phyloP scores from a whole-genome alignment of 2,888 invertebrate genomes.

The Vandiemenella viatica region DNA sequence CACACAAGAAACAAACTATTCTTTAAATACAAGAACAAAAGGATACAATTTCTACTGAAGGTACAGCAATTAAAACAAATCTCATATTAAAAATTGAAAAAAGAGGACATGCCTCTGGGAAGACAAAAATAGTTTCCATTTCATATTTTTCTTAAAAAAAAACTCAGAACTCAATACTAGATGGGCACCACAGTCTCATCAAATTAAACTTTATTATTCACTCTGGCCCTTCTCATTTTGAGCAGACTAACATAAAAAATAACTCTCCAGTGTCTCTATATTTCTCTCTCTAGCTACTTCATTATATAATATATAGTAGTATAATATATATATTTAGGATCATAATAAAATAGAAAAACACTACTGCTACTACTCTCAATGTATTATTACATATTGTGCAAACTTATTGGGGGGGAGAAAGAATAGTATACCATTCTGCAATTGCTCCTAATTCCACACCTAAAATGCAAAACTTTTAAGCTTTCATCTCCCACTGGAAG shows the following conservation, averaged over 20 bases:
- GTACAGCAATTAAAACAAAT: constrained; percentile 5
- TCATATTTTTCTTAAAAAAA: constrained; percentile 1
- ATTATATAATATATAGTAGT: constrained; percentile 21
- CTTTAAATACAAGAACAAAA: background rate
- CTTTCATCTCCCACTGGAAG: background rate
- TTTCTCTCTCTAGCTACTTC: constrained; percentile 20
- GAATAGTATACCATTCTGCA: constrained; percentile 19
- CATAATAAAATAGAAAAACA: constrained; percentile 24
- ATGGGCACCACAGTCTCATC: constrained; percentile 14
- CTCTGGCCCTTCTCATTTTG: constrained; percentile 16
- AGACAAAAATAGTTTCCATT: constrained; percentile 14
- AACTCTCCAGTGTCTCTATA: constrained; percentile 19
- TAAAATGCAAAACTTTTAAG: constrained; percentile 17
- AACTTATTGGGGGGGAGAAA: constrained; percentile 18
- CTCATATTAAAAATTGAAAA: constrained; percentile 5
- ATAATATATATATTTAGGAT: constrained; percentile 22
- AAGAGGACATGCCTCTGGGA: constrained; percentile 12
- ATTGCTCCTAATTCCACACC: constrained; percentile 15
- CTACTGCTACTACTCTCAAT: constrained; percentile 18
- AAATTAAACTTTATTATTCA: constrained; percentile 10
- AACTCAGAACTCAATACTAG: constrained; percentile 13
- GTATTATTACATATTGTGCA: constrained; percentile 18
- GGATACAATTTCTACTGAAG: too few species aligned
- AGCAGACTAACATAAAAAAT: constrained; percentile 24
- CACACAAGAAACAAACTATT: background rate